Base-by-base conservation (phyloP, 2,888 invertebrate genomes). In the Leptopilina syphax region DNA sequence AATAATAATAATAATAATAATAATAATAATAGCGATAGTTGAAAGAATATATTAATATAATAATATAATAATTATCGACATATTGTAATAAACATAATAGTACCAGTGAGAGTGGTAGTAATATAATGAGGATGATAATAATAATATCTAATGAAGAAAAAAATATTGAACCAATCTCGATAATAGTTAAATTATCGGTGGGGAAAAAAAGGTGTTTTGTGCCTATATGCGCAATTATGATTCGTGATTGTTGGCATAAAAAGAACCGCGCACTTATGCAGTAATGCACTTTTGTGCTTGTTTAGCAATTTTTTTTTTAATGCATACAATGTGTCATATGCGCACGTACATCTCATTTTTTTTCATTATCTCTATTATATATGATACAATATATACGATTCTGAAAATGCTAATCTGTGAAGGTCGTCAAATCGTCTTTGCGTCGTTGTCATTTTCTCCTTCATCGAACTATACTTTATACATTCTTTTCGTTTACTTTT, bases 121-220 rank as follows among this genome's bases (percentile, higher is more conserved):
- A 83, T 82, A 86, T 85, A 84, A 86, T 84, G 82, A 85, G 83
- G 83, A 82, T 83, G 79, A 84, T 86, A 85, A 86, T 86, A 85
- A 86, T 87, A 89, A 88, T 89, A 89, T 88, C 87, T 89, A 90
- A 90, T 34, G 34, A 34, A 34, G 34, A 44, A 44, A 44, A 44
- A 44, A 90, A 90, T 90, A 90, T 88, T 86, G 86, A 89, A 90
- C 87, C 88, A 87, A 87, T 89, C 86, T 89, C 85, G 89, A 89
- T 87, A 89, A 86, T 85, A 83, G 85, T 89, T 87, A 86, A 86
- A 86, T 88, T 89, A 90, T 84, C 82, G 84, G 44, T 9, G 10
- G 3, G 9, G 50, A 12, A 50, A 50, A 54, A 84, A 79, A 82
- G 79, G 79, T 83, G 80, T 81, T 82, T 57, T 80, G 80, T 82